Percentiles rank a stretch among this genome's conserved stretches.
Evolutionary conservation across 2,797 vertebrate genomes (phyloP).

Genomic region (Manis pentadactyla): DNA sequence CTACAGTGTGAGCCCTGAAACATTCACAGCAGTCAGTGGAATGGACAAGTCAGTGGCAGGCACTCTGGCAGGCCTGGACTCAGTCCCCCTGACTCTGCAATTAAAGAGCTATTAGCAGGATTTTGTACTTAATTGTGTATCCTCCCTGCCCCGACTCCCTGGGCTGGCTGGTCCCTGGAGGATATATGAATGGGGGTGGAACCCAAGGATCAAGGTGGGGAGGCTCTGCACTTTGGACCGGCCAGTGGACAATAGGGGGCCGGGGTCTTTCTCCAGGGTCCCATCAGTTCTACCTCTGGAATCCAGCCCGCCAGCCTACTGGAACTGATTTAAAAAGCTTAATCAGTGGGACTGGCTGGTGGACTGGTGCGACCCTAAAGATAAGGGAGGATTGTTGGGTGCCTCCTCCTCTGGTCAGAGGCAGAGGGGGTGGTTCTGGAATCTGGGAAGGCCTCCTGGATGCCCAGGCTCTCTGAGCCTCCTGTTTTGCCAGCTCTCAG

Average conservation of each 20-base stretch:
- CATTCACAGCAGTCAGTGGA: neutral
- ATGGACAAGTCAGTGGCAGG: neutral
- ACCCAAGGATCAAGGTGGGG: neutral
- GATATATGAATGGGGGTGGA: neutral
- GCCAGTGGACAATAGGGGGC: neutral
- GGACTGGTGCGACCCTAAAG: neutral
- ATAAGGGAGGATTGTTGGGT: constrained; percentile 37
- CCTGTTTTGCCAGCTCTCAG: neutral
- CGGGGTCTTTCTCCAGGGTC: neutral
- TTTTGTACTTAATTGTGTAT: constrained; percentile 19
- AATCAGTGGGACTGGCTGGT: constrained; percentile 34
- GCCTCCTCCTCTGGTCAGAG: neutral
- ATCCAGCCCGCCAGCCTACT: constrained; percentile 41
- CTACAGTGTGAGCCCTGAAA: neutral
- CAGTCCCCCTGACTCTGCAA: neutral
- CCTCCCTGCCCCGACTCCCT: neutral
- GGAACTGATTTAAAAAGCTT: constrained; percentile 70
- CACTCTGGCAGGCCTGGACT: neutral
- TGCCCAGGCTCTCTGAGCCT: neutral
- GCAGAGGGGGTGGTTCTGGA: constrained; percentile 49
- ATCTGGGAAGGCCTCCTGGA: neutral
- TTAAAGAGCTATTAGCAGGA: constrained; percentile 26
- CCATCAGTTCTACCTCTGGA: constrained; percentile 52
- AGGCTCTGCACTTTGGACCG: constrained; percentile 52
- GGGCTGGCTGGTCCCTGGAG: neutral